These are phyloP conservation scores for Tachina lurida DNA, from an alignment of 2,888 invertebrate species.

Conservation along the genomic window DNA sequence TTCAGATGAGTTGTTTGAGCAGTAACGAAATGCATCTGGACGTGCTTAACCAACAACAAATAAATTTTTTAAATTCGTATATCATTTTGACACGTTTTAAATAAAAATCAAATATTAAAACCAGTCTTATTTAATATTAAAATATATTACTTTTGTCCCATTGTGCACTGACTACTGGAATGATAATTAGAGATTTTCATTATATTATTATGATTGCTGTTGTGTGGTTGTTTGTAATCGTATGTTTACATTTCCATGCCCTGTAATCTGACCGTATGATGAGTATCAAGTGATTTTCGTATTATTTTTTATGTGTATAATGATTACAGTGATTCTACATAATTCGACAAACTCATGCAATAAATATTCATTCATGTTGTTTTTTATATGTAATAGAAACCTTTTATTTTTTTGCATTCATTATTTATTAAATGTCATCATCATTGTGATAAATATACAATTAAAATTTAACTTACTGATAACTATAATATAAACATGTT, in stretches of 20 bases:
- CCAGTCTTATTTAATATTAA: not conserved
- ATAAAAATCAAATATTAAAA: too few species aligned
- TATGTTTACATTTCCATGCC: slow-evolving; percentile 12
- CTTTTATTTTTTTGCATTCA: slow-evolving; percentile 12
- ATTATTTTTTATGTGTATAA: not conserved
- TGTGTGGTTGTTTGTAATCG: slow-evolving; percentile 6
- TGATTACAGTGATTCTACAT: slow-evolving; percentile 35
- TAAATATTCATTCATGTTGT: not conserved
- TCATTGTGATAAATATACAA: slow-evolving; percentile 3
- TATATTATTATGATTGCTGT: not conserved
- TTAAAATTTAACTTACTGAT: slow-evolving; percentile 20
- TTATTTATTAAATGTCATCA: slow-evolving; percentile 29
- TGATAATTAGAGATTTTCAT: slow-evolving; percentile 13
- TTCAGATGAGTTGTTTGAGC: too few species aligned
- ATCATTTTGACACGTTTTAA: too few species aligned
- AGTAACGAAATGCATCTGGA: too few species aligned
- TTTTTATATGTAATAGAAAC: slow-evolving; percentile 21
- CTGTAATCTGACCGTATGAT: slow-evolving; percentile 40
- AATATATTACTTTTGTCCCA: not conserved
- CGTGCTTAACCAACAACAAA: too few species aligned
- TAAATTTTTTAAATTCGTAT: too few species aligned
- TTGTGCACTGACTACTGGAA: not conserved
- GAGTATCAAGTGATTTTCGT: slow-evolving; percentile 30
- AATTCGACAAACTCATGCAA: slow-evolving; percentile 26
- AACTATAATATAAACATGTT: not conserved